A percentile compares a stretch with the other conserved stretches of the same genome.
Evolutionary conservation across 2,797 vertebrate species (phyloP).

Genomic region (Acanthurus leucopareius): DNA sequence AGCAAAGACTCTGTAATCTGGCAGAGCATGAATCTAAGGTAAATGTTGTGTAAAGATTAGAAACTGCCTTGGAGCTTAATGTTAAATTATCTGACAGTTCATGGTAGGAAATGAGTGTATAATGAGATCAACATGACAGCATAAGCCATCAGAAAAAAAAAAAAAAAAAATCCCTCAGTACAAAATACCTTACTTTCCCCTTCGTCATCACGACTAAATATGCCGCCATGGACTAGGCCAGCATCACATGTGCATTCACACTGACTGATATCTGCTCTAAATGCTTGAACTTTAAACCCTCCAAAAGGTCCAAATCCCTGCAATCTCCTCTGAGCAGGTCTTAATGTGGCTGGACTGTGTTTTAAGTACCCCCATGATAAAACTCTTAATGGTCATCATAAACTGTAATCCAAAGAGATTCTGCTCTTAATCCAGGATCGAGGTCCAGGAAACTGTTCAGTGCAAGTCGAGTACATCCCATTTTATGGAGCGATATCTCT

Average conservation of each 20-base stretch:
- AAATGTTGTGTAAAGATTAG: slow-evolving; percentile 74
- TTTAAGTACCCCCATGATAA: slow-evolving; percentile 79
- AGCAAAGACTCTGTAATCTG: slow-evolving; percentile 48
- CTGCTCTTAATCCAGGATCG: slow-evolving; percentile 78
- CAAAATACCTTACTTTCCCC: slow-evolving; percentile 67
- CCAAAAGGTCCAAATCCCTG: slow-evolving; percentile 80
- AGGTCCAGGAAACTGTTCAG: slow-evolving; percentile 70
- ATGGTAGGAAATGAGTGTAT: slow-evolving; percentile 73
- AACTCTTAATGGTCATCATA: slow-evolving; percentile 84
- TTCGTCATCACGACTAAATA: slow-evolving; percentile 63
- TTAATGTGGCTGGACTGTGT: slow-evolving; percentile 75
- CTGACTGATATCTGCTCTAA: slow-evolving; percentile 79
- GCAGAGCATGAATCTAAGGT: slow-evolving; percentile 65
- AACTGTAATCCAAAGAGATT: slow-evolving; percentile 81
- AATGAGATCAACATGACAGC: slow-evolving; percentile 78
- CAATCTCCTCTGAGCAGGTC: slow-evolving; percentile 78
- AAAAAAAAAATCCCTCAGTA: slow-evolving; percentile 71
- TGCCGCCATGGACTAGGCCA: slow-evolving; percentile 28
- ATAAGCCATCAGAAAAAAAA: slow-evolving; percentile 71
- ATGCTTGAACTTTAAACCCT: slow-evolving; percentile 77
- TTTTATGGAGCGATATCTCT: slow-evolving; percentile 66
- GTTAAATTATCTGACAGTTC: slow-evolving; percentile 74
- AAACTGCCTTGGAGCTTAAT: slow-evolving; percentile 62
- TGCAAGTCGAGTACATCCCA: slow-evolving; percentile 63
- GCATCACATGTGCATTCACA: slow-evolving; percentile 52